Conservation (phyloP, 2,113 vertebrate species). For the Phoxinus phoxinus region DNA sequence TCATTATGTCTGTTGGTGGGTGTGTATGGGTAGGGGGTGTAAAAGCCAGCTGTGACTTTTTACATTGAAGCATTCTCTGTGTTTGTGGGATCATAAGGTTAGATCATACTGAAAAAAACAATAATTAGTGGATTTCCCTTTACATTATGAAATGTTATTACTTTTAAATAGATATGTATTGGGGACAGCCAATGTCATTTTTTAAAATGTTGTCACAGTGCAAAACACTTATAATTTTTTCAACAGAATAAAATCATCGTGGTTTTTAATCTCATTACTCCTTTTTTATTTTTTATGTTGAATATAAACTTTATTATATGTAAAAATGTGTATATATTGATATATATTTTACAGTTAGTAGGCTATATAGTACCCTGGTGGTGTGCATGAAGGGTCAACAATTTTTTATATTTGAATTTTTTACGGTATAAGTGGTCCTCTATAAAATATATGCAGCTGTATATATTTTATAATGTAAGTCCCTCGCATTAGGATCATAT, state of each 20-base stretch:
- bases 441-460: too few species aligned
- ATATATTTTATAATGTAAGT: too few species aligned
- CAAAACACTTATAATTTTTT: background rate
- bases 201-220: background rate
- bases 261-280: background rate
- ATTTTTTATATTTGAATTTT: too few species aligned
- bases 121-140: conserved; percentile 54
- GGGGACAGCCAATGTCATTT: background rate
- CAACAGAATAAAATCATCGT: background rate
- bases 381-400: too few species aligned
- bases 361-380: too few species aligned
- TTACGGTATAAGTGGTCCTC: too few species aligned
- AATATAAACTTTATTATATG: background rate
- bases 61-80: conserved; percentile 54
- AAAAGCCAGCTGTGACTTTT: conserved; percentile 69
- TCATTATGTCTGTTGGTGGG: conserved; percentile 40
- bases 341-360: too few species aligned
- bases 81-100: conserved; percentile 53
- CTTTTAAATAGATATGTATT: background rate
- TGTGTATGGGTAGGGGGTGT: conserved; percentile 45
- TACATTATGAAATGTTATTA: background rate
- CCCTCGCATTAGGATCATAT: background rate
- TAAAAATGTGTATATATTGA: too few species aligned
- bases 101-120: conserved; percentile 54
- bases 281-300: background rate